These are phyloP conservation scores for Planococcus citri DNA, from an alignment of 1,140 invertebrate genomes.

Conservation along the genomic window DNA sequence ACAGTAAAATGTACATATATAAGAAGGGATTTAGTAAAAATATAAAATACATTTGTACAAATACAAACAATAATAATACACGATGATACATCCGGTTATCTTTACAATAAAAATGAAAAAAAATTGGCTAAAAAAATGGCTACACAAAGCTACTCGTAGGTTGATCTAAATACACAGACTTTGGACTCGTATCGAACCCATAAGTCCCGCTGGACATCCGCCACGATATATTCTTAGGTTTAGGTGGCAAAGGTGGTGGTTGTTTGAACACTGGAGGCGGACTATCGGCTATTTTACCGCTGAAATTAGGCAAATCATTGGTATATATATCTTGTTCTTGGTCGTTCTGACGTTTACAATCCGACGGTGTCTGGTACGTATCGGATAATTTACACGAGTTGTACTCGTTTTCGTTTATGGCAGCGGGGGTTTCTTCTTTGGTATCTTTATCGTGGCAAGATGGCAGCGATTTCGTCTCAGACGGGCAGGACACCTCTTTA, in stretches of 20 bases:
- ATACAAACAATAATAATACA: not conserved
- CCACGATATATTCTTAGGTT: conserved; percentile 29
- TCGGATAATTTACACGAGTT: conserved; percentile 22
- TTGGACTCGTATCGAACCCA: conserved; percentile 16
- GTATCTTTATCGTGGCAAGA: not conserved
- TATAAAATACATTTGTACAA: not conserved
- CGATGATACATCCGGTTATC: too few relatives aligned
- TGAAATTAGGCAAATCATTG: conserved; percentile 27
- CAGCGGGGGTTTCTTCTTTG: not conserved
- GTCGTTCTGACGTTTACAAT: conserved; percentile 30
- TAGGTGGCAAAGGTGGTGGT: conserved; percentile 30
- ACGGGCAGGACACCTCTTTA: conserved; percentile 27
- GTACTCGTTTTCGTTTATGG: not conserved
- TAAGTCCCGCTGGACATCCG: not conserved
- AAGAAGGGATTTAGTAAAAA: not conserved
- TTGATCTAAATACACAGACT: conserved; percentile 40
- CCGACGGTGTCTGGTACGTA: conserved; percentile 22
- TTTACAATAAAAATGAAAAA: not conserved
- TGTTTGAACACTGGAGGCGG: conserved; percentile 13
- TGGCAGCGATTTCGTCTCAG: conserved; percentile 21
- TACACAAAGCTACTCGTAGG: conserved; percentile 50
- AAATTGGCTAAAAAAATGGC: conserved; percentile 19
- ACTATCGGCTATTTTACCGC: not conserved
- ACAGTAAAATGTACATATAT: not conserved
- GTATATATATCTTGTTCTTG: conserved; percentile 28